Conservation (phyloP, 2,888 invertebrate genomes). For the Acronicta psi region DNA sequence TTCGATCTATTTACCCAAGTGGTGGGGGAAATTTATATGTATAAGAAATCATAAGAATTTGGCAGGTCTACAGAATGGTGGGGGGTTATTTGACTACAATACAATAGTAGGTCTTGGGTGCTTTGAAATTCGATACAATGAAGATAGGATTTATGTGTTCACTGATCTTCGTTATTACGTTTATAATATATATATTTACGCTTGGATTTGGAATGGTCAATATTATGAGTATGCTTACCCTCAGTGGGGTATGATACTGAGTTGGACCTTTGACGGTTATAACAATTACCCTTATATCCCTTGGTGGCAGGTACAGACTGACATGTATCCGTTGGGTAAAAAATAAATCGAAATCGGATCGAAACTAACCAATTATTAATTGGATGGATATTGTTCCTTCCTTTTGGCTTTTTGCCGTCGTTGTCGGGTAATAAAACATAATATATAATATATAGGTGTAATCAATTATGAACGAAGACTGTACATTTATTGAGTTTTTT, state of each 20-base stretch:
- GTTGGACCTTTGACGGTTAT: constrained; percentile 3
- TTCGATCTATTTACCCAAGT: constrained; percentile 70
- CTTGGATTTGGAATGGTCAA: constrained; percentile 52
- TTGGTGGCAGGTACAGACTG: constrained; percentile 5
- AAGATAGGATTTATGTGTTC: constrained; percentile 70
- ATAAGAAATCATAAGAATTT: constrained; percentile 53
- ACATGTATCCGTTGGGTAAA: constrained; percentile 53
- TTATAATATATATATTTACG: constrained; percentile 50
- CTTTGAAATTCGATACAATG: constrained; percentile 75
- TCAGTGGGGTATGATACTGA: constrained; percentile 57
- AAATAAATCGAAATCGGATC: constrained; percentile 14
- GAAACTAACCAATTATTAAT: too few species aligned
- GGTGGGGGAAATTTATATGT: constrained; percentile 78
- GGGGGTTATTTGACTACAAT: constrained; percentile 50
- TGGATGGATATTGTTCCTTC: too few species aligned
- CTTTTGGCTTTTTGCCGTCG: too few species aligned
- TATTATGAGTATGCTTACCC: constrained; percentile 79
- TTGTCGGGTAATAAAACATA: too few species aligned
- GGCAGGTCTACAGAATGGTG: constrained; percentile 70
- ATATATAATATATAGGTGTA: too few species aligned
- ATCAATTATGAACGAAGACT: too few species aligned
- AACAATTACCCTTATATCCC: constrained; percentile 42
- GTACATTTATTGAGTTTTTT: too few species aligned
- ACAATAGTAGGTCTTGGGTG: constrained; percentile 65
- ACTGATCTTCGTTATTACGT: constrained; percentile 74